Percentiles rank a stretch among this genome's conserved stretches.
These are phyloP conservation scores for Teleopsis dalmanni DNA, from an alignment of 1,140 invertebrate species.

Conservation along the genomic window DNA sequence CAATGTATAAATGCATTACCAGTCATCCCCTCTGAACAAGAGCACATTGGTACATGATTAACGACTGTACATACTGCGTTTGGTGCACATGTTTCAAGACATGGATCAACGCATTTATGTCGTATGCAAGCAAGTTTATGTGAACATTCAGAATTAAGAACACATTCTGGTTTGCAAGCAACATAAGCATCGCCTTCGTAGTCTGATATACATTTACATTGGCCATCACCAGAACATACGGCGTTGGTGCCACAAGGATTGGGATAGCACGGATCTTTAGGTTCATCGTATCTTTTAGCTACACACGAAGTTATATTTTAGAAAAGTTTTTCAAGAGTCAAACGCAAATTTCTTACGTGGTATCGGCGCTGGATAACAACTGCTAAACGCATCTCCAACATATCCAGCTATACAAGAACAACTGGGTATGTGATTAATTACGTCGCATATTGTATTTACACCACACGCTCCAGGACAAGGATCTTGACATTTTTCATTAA, in stretches of 20 bases:
- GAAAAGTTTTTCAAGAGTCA: background rate
- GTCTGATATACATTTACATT: constrained; percentile 57
- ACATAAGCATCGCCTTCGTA: constrained; percentile 60
- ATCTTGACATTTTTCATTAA: constrained; percentile 61
- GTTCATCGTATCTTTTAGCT: constrained; percentile 42
- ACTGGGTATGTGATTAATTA: constrained; percentile 73
- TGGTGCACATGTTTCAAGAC: constrained; percentile 63
- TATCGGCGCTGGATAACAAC: constrained; percentile 50
- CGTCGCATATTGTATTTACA: constrained; percentile 70
- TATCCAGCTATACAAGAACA: constrained; percentile 67
- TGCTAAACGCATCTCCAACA: constrained; percentile 70
- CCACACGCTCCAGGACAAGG: constrained; percentile 72
- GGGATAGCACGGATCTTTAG: constrained; percentile 50
- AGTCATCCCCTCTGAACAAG: constrained; percentile 58
- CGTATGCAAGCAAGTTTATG: constrained; percentile 62
- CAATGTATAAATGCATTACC: constrained; percentile 66
- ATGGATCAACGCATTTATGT: constrained; percentile 67
- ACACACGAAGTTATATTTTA: constrained; percentile 37
- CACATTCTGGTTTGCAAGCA: constrained; percentile 73
- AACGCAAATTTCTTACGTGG: constrained; percentile 22
- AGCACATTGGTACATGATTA: constrained; percentile 70
- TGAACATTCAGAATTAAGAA: constrained; percentile 73
- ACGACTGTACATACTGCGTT: constrained; percentile 67
- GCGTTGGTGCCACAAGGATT: constrained; percentile 53
- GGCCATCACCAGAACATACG: constrained; percentile 62